A percentile compares a stretch with the other conserved stretches of the same genome.
These are phyloP conservation scores for Cosmia trapezina DNA, from an alignment of 2,888 invertebrate genomes.

Conservation along the genomic window DNA sequence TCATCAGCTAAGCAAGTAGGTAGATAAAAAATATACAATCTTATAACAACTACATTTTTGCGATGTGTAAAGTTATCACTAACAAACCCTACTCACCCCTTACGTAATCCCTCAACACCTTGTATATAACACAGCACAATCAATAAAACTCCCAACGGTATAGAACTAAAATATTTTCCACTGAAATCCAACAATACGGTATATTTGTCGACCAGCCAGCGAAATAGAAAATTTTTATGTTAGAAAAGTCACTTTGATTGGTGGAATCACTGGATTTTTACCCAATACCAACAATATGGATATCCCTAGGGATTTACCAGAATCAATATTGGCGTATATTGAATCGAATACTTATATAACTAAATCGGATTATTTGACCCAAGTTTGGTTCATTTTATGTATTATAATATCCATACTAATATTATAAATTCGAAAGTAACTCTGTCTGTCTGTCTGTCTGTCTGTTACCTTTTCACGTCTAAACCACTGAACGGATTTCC, in stretches of 20 bases:
- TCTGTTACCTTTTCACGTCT: no score
- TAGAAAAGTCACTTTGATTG: constrained; percentile 50
- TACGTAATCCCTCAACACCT: constrained; percentile 5
- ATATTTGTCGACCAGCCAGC: constrained; percentile 39
- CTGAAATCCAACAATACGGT: constrained; percentile 34
- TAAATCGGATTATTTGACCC: constrained; percentile 48
- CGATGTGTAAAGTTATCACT: not conserved
- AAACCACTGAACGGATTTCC: no score
- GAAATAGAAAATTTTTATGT: constrained; percentile 46
- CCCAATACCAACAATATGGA: constrained; percentile 49
- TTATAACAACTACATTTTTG: not conserved
- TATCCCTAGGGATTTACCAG: constrained; percentile 47
- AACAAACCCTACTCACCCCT: not conserved
- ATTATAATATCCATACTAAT: no score
- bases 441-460: no score
- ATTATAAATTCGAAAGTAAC: no score
- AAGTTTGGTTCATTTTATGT: constrained; percentile 20
- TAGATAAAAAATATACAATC: not conserved
- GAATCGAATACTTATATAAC: constrained; percentile 54
- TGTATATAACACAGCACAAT: constrained; percentile 15
- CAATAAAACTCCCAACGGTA: constrained; percentile 22
- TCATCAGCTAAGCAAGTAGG: not conserved
- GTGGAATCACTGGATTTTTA: constrained; percentile 52
- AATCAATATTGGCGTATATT: constrained; percentile 60
- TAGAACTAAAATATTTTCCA: constrained; percentile 35